Evolutionary conservation across 2,888 invertebrate species (phyloP).

Genomic region (Lissonota sp.): DNA sequence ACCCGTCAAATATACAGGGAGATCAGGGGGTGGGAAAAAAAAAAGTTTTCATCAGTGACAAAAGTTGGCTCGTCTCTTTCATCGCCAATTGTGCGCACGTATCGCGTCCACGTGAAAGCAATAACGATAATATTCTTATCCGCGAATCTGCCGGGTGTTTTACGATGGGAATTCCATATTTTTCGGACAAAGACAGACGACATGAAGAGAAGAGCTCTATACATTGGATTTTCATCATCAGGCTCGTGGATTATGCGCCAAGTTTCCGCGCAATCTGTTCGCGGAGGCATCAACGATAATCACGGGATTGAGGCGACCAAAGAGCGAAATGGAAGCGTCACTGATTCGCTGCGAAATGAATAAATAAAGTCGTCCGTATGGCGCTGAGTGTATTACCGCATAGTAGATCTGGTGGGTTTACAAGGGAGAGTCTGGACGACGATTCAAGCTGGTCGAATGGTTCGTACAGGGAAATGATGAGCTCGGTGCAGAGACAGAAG

Average conservation of each 20-base stretch:
- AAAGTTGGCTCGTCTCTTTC: too few species aligned
- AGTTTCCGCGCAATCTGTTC: conserved; percentile 68
- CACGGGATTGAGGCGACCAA: conserved; percentile 40
- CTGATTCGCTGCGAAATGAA: conserved; percentile 75
- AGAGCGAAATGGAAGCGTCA: conserved; percentile 67
- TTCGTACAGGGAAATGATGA: conserved; percentile 58
- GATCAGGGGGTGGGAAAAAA: too few species aligned
- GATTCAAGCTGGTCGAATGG: conserved; percentile 65
- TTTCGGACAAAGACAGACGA: neutral
- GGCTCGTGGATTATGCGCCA: neutral
- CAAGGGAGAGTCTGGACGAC: conserved; percentile 26
- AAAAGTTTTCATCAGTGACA: too few species aligned
- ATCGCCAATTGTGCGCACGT: too few species aligned
- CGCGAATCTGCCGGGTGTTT: too few species aligned
- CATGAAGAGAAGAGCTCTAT: neutral
- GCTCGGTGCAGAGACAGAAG: conserved; percentile 52
- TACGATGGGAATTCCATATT: too few species aligned
- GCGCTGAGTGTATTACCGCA: conserved; percentile 49
- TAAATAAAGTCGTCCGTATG: conserved; percentile 73
- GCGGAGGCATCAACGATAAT: conserved; percentile 51
- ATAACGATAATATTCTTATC: neutral
- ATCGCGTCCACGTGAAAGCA: neutral
- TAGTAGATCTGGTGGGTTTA: conserved; percentile 2
- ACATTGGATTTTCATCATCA: neutral
- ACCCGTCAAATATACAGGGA: neutral